A percentile compares a stretch with the other conserved stretches of the same genome.
phyloP scores from a whole-genome alignment of 2,888 invertebrate genomes.

The Torymus tubicola region DNA sequence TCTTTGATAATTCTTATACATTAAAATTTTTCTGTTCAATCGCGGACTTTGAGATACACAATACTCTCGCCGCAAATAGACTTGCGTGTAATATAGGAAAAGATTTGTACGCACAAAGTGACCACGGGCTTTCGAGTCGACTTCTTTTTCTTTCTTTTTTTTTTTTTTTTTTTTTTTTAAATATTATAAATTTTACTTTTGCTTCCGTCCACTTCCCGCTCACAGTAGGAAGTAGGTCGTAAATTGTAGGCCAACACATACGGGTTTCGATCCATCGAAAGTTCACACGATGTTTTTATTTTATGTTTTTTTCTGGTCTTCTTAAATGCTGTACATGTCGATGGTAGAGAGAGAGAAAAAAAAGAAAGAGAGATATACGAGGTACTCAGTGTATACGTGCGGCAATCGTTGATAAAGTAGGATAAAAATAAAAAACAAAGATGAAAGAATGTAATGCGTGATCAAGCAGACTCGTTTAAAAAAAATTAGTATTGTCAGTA shows the following conservation, averaged over 20 bases:
- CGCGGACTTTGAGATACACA: constrained; percentile 27
- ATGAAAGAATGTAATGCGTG: constrained; percentile 26
- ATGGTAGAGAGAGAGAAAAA: background rate
- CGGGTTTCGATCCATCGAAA: constrained; percentile 45
- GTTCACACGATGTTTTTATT: constrained; percentile 34
- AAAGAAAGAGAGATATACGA: constrained; percentile 6
- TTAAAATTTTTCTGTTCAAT: constrained; percentile 29
- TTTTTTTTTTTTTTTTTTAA: constrained; percentile 3
- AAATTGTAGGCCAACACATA: constrained; percentile 52
- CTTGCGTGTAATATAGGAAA: constrained; percentile 47
- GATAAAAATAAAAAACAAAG: too few species aligned
- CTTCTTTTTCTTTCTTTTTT: background rate
- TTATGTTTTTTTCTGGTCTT: background rate
- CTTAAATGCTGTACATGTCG: background rate
- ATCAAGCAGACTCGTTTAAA: background rate
- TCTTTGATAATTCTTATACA: background rate
- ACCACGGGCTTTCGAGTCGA: constrained; percentile 39
- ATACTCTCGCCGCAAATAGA: constrained; percentile 42
- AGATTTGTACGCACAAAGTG: constrained; percentile 41
- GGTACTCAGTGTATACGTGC: constrained; percentile 16
- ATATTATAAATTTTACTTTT: constrained; percentile 36
- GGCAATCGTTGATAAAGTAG: constrained; percentile 23
- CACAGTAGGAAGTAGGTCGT: constrained; percentile 38
- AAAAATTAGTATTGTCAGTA: too few species aligned
- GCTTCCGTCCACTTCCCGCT: constrained; percentile 44